Evolutionary conservation across 2,888 invertebrate genomes (phyloP).

Genomic region (Spialia ferax): DNA sequence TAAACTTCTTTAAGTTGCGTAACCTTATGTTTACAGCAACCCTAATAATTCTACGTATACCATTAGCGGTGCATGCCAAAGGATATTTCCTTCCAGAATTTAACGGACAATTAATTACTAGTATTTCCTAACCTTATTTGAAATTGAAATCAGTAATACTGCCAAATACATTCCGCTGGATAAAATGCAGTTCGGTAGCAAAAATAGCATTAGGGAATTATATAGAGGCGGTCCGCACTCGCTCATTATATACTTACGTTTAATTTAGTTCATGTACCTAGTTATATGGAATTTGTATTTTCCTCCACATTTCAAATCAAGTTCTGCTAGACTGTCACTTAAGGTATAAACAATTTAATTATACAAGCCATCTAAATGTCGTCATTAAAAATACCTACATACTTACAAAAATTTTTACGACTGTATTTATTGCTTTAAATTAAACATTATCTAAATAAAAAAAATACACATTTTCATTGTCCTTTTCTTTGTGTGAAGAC

Average conservation of each 20-base stretch:
- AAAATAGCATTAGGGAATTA: constrained; percentile 36
- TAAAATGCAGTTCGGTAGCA: constrained; percentile 43
- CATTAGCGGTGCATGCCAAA: constrained; percentile 41
- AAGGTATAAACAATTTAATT: too few species aligned
- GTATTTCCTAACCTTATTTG: constrained; percentile 49
- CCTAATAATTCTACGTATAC: constrained; percentile 22
- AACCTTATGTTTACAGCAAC: constrained; percentile 1
- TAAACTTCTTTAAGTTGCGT: neutral
- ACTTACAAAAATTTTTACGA: too few species aligned
- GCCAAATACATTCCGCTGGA: constrained; percentile 48
- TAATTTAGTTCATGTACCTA: neutral
- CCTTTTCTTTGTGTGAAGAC: too few species aligned
- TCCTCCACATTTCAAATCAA: too few species aligned
- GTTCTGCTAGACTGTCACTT: too few species aligned
- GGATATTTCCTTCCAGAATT: constrained; percentile 45
- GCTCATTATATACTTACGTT: neutral
- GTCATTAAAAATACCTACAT: too few species aligned
- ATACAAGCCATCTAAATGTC: too few species aligned
- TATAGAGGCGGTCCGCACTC: neutral
- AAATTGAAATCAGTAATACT: constrained; percentile 50
- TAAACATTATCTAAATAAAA: too few species aligned
- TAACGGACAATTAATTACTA: constrained; percentile 49
- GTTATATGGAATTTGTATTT: neutral
- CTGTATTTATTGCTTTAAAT: too few species aligned
- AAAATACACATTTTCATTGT: too few species aligned